phyloP scores from a whole-genome alignment of 2,888 invertebrate genomes.

The Pollenia griseotomentosa region DNA sequence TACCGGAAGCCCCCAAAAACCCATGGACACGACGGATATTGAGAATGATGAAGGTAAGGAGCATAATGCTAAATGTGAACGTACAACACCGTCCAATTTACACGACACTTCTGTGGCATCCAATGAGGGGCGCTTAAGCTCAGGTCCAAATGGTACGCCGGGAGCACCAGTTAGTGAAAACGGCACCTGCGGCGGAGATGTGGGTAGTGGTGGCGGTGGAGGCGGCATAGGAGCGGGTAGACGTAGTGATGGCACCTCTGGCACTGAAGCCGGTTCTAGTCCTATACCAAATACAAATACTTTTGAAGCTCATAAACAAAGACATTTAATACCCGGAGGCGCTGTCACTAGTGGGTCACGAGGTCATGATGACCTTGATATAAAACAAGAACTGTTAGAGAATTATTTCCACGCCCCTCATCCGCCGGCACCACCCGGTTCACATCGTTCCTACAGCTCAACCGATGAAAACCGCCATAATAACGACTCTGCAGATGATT shows the following conservation, averaged over 20 bases:
- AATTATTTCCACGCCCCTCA: constrained; percentile 80
- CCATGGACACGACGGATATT: constrained; percentile 81
- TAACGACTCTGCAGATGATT: constrained; percentile 78
- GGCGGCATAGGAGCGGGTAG: constrained; percentile 44
- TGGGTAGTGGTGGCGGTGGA: constrained; percentile 47
- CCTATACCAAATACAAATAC: constrained; percentile 81
- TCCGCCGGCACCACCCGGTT: constrained; percentile 80
- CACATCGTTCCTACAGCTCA: constrained; percentile 82
- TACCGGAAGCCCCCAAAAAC: constrained; percentile 80
- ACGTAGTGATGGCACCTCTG: constrained; percentile 65
- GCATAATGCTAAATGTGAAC: constrained; percentile 78
- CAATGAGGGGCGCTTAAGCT: constrained; percentile 66
- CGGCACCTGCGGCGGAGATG: constrained; percentile 65
- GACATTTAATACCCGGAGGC: constrained; percentile 75
- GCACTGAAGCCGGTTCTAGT: constrained; percentile 78
- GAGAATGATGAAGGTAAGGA: constrained; percentile 77
- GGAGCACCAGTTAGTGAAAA: constrained; percentile 58
- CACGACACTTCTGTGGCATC: constrained; percentile 65
- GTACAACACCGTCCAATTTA: constrained; percentile 76
- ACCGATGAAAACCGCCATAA: constrained; percentile 80
- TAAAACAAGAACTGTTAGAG: constrained; percentile 82
- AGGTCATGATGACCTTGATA: constrained; percentile 79
- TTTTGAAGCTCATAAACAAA: constrained; percentile 80
- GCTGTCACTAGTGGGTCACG: constrained; percentile 74
- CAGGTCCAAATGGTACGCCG: constrained; percentile 60